These are phyloP conservation scores for Megalops atlanticus DNA, from an alignment of 2,113 vertebrate species.

Conservation along the genomic window DNA sequence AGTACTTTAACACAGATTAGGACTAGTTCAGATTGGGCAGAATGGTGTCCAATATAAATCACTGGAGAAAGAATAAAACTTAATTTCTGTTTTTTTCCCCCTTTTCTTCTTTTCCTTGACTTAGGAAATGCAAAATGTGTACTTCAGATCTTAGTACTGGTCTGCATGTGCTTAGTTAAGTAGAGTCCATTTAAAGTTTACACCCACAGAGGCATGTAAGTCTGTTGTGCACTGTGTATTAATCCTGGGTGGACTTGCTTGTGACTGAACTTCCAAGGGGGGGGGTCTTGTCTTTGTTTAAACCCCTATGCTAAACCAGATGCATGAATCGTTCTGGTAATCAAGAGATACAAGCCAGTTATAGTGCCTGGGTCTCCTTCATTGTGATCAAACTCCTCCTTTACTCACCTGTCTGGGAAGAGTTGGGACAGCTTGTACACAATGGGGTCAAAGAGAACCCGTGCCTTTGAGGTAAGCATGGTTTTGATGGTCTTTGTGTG, in stretches of 20 bases:
- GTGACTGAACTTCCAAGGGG: constrained; percentile 20
- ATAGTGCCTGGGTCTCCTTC: constrained; percentile 16
- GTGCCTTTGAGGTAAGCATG: constrained; percentile 24
- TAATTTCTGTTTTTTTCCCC: no score
- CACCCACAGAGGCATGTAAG: constrained; percentile 23
- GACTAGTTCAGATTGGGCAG: no score
- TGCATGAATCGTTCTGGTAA: constrained; percentile 50
- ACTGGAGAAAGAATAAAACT: no score
- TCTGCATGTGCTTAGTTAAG: neutral
- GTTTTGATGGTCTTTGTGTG: constrained; percentile 31
- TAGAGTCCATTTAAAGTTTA: neutral
- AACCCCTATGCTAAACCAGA: constrained; percentile 41
- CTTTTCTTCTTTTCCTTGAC: neutral
- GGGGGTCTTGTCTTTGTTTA: constrained; percentile 26
- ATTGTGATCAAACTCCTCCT: constrained; percentile 16
- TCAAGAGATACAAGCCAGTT: neutral
- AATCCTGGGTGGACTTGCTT: constrained; percentile 27
- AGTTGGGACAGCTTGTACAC: constrained; percentile 4
- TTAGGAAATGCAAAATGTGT: neutral
- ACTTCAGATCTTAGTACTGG: neutral
- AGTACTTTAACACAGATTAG: no score
- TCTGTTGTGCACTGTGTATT: neutral
- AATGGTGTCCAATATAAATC: no score
- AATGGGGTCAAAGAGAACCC: constrained; percentile 12
- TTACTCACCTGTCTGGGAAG: neutral